Conservation (phyloP, 2,113 vertebrate genomes). For the Labeo rohita region DNA sequence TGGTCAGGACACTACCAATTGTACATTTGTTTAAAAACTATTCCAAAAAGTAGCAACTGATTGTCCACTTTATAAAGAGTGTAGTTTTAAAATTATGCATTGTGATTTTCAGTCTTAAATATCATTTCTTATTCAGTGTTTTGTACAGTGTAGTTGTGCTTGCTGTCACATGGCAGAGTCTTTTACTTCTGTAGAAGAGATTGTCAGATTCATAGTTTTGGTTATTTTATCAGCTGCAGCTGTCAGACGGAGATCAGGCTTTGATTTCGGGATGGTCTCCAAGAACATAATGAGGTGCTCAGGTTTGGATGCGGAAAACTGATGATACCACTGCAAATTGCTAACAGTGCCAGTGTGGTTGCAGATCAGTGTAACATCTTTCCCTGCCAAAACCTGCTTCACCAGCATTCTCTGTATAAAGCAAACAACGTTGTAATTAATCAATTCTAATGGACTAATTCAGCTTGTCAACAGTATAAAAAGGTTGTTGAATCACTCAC, state of each 20-base stretch:
- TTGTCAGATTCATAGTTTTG: slow-evolving; percentile 28
- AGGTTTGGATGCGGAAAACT: slow-evolving; percentile 23
- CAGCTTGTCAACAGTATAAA: too few species aligned
- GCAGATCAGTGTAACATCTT: slow-evolving; percentile 2
- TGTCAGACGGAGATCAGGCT: not conserved
- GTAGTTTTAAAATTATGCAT: too few species aligned
- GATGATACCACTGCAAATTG: slow-evolving; percentile 32
- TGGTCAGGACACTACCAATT: not conserved
- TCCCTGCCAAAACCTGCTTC: not conserved
- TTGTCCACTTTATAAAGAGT: not conserved
- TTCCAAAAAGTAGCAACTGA: too few species aligned
- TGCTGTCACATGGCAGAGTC: slow-evolving; percentile 47
- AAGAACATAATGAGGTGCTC: not conserved
- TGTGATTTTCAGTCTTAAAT: too few species aligned
- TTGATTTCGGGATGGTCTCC: not conserved
- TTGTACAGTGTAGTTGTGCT: not conserved
- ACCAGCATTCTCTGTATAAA: not conserved
- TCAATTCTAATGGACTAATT: not conserved
- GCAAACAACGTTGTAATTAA: not conserved
- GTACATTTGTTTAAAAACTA: not conserved
- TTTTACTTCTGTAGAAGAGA: slow-evolving; percentile 45
- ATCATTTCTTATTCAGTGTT: too few species aligned
- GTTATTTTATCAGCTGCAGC: not conserved
- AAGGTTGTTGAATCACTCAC: not conserved
- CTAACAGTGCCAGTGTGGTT: not conserved